These are phyloP conservation scores for Falcaria lacertinaria DNA, from an alignment of 2,888 invertebrate species.

Conservation along the genomic window DNA sequence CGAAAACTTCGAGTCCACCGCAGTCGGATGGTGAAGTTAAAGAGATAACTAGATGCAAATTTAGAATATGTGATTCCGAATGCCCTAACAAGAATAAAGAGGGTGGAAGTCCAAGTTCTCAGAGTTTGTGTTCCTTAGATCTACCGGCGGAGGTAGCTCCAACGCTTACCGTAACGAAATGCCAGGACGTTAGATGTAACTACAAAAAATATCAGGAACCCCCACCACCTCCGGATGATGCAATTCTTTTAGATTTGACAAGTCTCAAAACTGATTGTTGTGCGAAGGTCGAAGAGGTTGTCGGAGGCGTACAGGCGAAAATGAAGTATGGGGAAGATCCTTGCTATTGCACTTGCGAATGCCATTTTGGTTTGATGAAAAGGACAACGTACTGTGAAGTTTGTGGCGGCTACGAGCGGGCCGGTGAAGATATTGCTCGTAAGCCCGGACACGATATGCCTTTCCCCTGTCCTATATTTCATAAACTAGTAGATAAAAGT, in stretches of 20 bases:
- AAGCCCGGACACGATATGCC: conserved; percentile 30
- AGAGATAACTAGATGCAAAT: conserved; percentile 19
- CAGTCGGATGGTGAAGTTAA: conserved; percentile 6
- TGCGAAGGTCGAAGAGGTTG: conserved; percentile 41
- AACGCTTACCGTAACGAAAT: conserved; percentile 40
- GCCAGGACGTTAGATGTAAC: conserved; percentile 41
- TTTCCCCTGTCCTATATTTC: conserved; percentile 64
- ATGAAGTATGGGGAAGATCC: conserved; percentile 43
- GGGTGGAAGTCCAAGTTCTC: conserved; percentile 13
- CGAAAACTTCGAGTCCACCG: not conserved
- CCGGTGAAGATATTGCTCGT: conserved; percentile 45
- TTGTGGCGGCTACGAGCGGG: conserved; percentile 60
- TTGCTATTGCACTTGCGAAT: conserved; percentile 66
- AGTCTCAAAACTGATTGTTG: conserved; percentile 39
- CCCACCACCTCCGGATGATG: conserved; percentile 36
- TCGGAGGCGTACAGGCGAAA: conserved; percentile 43
- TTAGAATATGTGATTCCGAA: conserved; percentile 32
- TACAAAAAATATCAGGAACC: conserved; percentile 30
- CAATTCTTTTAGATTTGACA: conserved; percentile 40
- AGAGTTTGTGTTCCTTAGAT: conserved; percentile 38
- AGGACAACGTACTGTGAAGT: conserved; percentile 61
- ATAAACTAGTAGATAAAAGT: conserved; percentile 53
- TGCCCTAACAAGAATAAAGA: conserved; percentile 21
- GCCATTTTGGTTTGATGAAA: conserved; percentile 56
- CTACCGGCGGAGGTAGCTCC: conserved; percentile 32